Evolutionary conservation across 2,113 vertebrate species (phyloP).

Genomic region (Alouatta palliata): DNA sequence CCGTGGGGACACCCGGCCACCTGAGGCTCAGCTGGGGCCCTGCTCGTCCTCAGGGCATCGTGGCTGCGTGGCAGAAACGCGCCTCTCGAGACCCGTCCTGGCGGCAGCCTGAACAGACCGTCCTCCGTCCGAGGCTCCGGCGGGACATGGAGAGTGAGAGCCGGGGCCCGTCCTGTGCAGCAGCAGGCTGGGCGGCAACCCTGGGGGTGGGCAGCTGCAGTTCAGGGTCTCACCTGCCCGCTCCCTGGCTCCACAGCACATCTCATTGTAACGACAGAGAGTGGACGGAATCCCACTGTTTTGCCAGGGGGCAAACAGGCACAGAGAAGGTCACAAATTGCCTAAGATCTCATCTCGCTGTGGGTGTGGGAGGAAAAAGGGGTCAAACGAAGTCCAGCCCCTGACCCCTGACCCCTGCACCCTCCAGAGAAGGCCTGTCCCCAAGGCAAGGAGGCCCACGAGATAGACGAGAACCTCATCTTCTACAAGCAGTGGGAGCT

Average conservation of each 20-base stretch:
- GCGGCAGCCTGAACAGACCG: not conserved
- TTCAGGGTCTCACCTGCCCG: not conserved
- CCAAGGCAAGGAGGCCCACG: fast-evolving
- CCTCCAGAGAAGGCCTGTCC: slow-evolving; percentile 48
- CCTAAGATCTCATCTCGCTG: not conserved
- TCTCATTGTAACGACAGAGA: not conserved
- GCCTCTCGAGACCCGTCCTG: not conserved
- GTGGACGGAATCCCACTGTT: not conserved
- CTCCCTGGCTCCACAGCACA: not conserved
- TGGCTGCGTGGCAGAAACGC: slow-evolving; percentile 55
- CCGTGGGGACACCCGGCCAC: fast-evolving
- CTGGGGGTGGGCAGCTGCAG: not conserved
- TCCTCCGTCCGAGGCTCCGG: not conserved
- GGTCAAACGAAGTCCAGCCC: not conserved
- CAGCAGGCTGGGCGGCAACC: not conserved
- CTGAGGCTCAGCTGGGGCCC: not conserved
- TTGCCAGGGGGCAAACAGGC: not conserved
- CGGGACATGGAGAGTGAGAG: slow-evolving; percentile 5
- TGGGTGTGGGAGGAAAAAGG: not conserved
- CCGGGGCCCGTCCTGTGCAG: fast-evolving
- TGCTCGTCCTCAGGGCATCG: slow-evolving; percentile 62
- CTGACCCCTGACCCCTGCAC: not conserved
- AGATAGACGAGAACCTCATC: slow-evolving; percentile 14
- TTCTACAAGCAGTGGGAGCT: slow-evolving; percentile 44
- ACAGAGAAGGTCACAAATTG: not conserved